Evolutionary conservation across 2,113 vertebrate genomes (phyloP), one percentile per base, ranked within the genome.

Genomic region (Amphiprion percula): DNA sequence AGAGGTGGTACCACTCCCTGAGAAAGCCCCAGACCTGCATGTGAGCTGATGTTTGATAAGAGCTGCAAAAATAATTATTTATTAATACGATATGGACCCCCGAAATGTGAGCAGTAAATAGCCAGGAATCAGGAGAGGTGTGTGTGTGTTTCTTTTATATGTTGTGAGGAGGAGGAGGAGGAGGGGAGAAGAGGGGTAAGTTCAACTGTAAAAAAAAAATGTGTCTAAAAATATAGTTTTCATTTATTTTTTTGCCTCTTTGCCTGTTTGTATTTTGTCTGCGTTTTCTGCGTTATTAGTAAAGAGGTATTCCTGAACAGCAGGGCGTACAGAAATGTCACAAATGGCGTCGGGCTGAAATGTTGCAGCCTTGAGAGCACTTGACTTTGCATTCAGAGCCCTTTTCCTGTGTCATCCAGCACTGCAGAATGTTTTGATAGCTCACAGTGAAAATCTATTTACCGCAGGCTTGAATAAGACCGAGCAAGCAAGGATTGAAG

Each of bases 1-100:
- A 92, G 88, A 93, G 91, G 87, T 85, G 83, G 82, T 77, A 84
- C 84, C 86, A 60, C 90, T 88, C 82, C 77, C 68, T 46, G 68
- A 77, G 24, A 84, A 30, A 8, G n/a, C 30, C 61, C 82, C 30
- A 88, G 76, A 89, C 61, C 82, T 63, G 68, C 81, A 67, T 53
- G n/a, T 33, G 3, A 39, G 61, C 81, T 64, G 63, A 19, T 65
- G 68, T 77, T 77, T 67, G 70, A 81, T 76, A 54, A 83, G 50
- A 83, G 56, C 85, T 44, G 54, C 70, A 79, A 79, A 88, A 54
- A 67, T 9, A 47, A 83, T 65, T 1, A 75, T 78, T 79, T 80
- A 73, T 75, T 80, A 53, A 78, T 69, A 71, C 24, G 28, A 58
- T 54, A 77, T 54, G 83, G 82, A 86, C 52, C 70, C 33, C 66